Conservation (phyloP, 2,113 vertebrate species). For the Melanerpes formicivorus region DNA sequence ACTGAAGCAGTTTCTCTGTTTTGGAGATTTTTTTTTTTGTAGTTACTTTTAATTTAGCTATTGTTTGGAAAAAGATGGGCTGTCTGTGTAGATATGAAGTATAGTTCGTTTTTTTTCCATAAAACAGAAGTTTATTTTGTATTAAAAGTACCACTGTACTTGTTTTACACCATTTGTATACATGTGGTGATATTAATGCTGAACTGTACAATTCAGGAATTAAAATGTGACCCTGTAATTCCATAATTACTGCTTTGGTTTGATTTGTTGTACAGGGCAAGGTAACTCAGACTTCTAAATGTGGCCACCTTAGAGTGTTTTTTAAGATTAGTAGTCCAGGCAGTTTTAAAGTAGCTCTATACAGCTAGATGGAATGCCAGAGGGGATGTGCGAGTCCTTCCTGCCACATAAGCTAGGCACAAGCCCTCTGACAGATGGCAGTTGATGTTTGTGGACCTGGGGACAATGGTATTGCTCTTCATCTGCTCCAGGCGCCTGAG, state of each 20-base stretch:
- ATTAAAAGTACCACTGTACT: slow-evolving; percentile 93
- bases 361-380: not conserved
- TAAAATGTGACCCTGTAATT: slow-evolving; percentile 98
- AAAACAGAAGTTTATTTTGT: slow-evolving; percentile 93
- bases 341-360: not conserved
- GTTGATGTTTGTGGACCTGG: not conserved
- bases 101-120: slow-evolving; percentile 87
- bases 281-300: slow-evolving; percentile 35
- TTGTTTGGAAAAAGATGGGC: slow-evolving; percentile 84
- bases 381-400: not conserved
- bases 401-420: fast-evolving
- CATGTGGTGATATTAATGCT: slow-evolving; percentile 90
- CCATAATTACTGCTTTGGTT: slow-evolving; percentile 75
- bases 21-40: slow-evolving; percentile 78
- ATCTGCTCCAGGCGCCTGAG: not conserved
- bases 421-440: not conserved
- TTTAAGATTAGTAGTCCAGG: slow-evolving; percentile 17
- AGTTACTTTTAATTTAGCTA: slow-evolving; percentile 84
- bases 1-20: slow-evolving; percentile 79
- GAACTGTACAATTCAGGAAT: slow-evolving; percentile 93
- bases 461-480: not conserved
- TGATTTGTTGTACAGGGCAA: slow-evolving; percentile 75
- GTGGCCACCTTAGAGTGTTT: slow-evolving; percentile 32
- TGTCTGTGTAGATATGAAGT: slow-evolving; percentile 88
- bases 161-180: slow-evolving; percentile 98